Percentiles rank a stretch among this genome's conserved stretches.
These are phyloP conservation scores for Elaphurus davidianus DNA, from an alignment of 2,113 vertebrate genomes.

Conservation along the genomic window DNA sequence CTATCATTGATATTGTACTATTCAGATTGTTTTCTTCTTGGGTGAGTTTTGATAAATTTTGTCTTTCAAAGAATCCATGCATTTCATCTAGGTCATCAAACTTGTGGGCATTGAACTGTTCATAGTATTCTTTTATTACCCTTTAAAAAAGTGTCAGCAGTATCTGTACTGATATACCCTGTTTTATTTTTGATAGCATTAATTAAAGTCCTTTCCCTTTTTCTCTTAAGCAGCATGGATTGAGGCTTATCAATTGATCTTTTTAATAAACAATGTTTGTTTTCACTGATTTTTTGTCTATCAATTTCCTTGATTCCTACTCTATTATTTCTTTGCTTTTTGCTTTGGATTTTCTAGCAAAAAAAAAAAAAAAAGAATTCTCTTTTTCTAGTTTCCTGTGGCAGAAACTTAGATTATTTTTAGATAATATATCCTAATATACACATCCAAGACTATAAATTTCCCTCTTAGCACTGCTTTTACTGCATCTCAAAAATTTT, in stretches of 20 bases:
- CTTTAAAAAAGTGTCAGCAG: background rate
- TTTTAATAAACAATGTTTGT: background rate
- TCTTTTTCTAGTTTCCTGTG: background rate
- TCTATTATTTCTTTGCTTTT: background rate
- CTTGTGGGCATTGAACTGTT: background rate
- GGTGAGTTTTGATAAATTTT: background rate
- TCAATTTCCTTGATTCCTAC: background rate
- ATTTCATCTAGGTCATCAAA: background rate
- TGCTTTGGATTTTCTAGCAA: background rate
- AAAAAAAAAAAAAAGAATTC: background rate
- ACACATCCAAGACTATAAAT: background rate
- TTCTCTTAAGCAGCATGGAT: background rate
- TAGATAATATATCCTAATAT: background rate
- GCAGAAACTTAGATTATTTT: background rate
- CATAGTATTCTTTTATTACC: background rate
- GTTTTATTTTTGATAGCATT: background rate
- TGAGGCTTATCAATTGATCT: background rate
- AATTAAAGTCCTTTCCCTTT: background rate
- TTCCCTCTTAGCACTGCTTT: background rate
- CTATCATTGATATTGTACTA: background rate
- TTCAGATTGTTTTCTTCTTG: background rate
- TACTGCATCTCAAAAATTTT: background rate
- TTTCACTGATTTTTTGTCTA: background rate
- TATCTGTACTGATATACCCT: background rate
- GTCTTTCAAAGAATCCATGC: background rate